Evolutionary conservation across 1,140 invertebrate genomes (phyloP).

Genomic region (Heterodera carotae): DNA sequence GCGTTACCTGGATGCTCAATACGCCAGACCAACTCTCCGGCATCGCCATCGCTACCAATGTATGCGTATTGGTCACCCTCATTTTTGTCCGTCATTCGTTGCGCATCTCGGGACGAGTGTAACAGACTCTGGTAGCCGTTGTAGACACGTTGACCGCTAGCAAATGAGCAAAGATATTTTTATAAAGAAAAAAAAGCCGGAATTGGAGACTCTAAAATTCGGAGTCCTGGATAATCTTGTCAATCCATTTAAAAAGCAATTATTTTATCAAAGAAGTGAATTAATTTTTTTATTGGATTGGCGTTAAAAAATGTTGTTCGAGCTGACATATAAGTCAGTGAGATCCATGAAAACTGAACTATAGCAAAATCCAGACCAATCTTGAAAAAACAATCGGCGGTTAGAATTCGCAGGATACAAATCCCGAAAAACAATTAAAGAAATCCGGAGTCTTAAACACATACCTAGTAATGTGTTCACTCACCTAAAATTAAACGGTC

Average conservation of each 20-base stretch:
- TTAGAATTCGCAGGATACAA: too few relatives aligned
- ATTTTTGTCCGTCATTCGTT: slow-evolving; percentile 1
- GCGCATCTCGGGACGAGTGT: slow-evolving; percentile 9
- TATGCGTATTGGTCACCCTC: slow-evolving; percentile 8
- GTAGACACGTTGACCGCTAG: background rate
- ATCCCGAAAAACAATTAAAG: too few relatives aligned
- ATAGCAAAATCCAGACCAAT: too few relatives aligned
- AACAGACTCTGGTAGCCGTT: slow-evolving; percentile 6
- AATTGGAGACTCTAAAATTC: too few relatives aligned
- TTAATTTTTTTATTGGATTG: background rate
- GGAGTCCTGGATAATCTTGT: background rate
- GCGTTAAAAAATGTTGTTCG: too few relatives aligned
- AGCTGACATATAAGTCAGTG: too few relatives aligned
- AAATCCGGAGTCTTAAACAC: too few relatives aligned
- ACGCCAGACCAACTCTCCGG: slow-evolving; percentile 9
- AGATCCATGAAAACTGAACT: too few relatives aligned
- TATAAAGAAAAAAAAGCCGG: too few relatives aligned
- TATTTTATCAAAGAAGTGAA: background rate
- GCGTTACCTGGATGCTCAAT: slow-evolving; percentile 12
- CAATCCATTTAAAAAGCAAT: background rate
- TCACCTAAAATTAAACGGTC: background rate
- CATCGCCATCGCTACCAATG: background rate
- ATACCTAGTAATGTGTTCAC: background rate
- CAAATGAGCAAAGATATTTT: background rate
- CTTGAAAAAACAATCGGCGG: too few relatives aligned